A percentile compares a stretch with the other conserved stretches of the same genome.
Conservation (phyloP, 2,797 vertebrate genomes). For the Setipinna tenuifilis region DNA sequence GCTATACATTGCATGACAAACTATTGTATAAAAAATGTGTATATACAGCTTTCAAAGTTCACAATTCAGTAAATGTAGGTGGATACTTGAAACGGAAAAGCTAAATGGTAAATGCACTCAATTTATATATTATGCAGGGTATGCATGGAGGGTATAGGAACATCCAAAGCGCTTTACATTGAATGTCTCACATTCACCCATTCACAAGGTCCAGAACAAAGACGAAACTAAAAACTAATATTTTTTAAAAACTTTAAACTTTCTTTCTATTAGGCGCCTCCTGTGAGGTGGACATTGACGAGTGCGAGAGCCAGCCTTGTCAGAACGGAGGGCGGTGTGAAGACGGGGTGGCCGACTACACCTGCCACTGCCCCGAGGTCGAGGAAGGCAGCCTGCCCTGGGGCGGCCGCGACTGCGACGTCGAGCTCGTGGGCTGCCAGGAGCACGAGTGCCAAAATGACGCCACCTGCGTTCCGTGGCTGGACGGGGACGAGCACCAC, state of each 20-base stretch:
- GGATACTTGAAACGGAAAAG: no score
- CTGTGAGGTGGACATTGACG: constrained; percentile 86
- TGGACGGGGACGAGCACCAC: constrained; percentile 70
- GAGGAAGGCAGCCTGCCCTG: constrained; percentile 72
- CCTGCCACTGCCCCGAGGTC: constrained; percentile 80
- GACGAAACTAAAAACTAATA: background rate
- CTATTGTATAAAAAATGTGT: background rate
- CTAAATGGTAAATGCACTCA: no score
- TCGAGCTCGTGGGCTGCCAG: constrained; percentile 82
- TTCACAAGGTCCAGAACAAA: background rate
- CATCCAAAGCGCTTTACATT: no score
- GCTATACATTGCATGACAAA: background rate
- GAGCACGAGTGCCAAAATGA: constrained; percentile 82
- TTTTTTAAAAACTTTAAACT: background rate
- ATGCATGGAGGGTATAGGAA: no score
- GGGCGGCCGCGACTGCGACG: constrained; percentile 85
- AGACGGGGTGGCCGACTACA: constrained; percentile 82
- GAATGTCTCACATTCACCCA: no score
- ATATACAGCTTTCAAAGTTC: no score
- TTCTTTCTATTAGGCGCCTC: constrained; percentile 73
- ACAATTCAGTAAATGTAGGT: no score
- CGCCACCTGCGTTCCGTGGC: constrained; percentile 83
- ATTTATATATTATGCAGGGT: no score
- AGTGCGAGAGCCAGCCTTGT: constrained; percentile 88
- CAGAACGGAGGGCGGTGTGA: constrained; percentile 85